Conservation (phyloP, 2,888 invertebrate genomes). For the Sarcophaga caerulescens region DNA sequence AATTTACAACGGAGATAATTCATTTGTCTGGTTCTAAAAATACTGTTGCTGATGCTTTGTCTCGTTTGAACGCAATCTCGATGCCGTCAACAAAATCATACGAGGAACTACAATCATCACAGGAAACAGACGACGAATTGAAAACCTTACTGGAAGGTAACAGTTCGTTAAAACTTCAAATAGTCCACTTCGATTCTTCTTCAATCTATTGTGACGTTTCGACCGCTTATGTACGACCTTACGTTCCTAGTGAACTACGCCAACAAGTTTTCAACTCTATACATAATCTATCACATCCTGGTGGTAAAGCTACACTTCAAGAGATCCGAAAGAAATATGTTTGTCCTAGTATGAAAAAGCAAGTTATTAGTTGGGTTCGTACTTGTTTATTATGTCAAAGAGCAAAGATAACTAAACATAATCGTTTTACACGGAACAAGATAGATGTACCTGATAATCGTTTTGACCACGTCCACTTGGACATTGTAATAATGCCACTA, state of each 20-base stretch:
- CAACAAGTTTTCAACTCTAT: slow-evolving; percentile 17
- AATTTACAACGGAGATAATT: slow-evolving; percentile 52
- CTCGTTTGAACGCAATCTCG: too few relatives aligned
- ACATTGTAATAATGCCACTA: too few relatives aligned
- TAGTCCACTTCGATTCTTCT: slow-evolving; percentile 28
- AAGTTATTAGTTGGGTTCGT: neutral
- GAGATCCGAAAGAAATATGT: slow-evolving; percentile 6
- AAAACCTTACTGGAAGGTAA: slow-evolving; percentile 39
- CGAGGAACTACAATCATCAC: too few relatives aligned
- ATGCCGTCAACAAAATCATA: too few relatives aligned
- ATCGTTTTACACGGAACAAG: too few relatives aligned
- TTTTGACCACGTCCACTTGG: too few relatives aligned
- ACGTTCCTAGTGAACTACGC: slow-evolving; percentile 6
- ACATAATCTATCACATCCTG: slow-evolving; percentile 7
- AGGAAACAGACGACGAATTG: slow-evolving; percentile 48
- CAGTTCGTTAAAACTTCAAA: slow-evolving; percentile 43
- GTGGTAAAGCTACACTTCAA: slow-evolving; percentile 24
- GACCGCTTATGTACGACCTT: slow-evolving; percentile 30
- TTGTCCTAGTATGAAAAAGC: slow-evolving; percentile 19
- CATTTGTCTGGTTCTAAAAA: too few relatives aligned
- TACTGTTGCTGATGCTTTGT: too few relatives aligned
- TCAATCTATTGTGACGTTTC: slow-evolving; percentile 39
- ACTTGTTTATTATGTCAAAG: too few relatives aligned
- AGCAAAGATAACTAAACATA: too few relatives aligned
- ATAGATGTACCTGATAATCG: too few relatives aligned